Evolutionary conservation across 2,797 vertebrate species (phyloP), one percentile per base, ranked within the genome.

Genomic region (Choloepus didactylus): DNA sequence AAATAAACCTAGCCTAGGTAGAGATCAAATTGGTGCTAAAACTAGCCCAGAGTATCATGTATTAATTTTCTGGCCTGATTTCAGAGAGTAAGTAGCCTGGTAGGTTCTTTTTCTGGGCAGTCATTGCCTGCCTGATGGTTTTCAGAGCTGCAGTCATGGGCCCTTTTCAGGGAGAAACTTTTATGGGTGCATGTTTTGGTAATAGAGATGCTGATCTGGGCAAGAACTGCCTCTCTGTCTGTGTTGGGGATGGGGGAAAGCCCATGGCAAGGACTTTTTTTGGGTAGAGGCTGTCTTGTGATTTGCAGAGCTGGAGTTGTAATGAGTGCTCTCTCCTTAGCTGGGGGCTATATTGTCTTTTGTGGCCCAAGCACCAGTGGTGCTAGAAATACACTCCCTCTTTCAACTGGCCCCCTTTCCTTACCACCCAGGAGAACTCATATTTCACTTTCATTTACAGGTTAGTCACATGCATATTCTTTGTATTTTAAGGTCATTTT

Each of bases 61-160:
- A 18, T 41, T 85, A n/a, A 49, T 93, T 90, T 75, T 87, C 46
- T 85, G 79, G 11, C 41, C 69, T 89, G 44, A 87, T 93, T 93
- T 81, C 75, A 92, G 51, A 83, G 21, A 85, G 9, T 59, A 88
- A 85, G 9, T 59, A 88, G 10, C n/a, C 4, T 72, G 89, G 15
- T 19, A 79, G 21, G 72, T 81, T 91, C 44, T 83, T 77, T 82
- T 66, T 69, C 38, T 38, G 49, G 49, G 9, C 7, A 79, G 66
- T 64, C 44, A 62, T n/a, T 25, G 19, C 51, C 38, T 89, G 27
- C 67, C 5, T 59, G 12, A 2, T 73, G 56, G 69, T 59, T 88
- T 97, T 93, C 73, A 86, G 44, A 90, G 76, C 29, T 70, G 54
- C n/a, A 72, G 1, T 83, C 70, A 15, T 56, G 16, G 23, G 82